These are phyloP conservation scores for Irena cyanogastra DNA, from an alignment of 2,113 vertebrate species.

Conservation along the genomic window DNA sequence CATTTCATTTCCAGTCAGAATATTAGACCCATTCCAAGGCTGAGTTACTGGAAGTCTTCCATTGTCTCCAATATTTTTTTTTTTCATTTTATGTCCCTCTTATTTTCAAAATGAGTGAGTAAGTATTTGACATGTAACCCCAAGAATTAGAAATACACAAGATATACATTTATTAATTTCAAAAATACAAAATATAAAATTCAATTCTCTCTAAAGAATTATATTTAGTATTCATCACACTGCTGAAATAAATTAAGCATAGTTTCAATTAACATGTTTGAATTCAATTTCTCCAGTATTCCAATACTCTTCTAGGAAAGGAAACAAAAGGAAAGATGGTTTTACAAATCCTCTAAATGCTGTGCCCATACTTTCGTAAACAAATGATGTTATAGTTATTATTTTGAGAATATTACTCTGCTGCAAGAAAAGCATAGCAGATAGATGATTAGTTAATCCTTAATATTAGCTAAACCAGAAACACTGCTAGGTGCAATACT, in stretches of 20 bases:
- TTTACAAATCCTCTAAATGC: not conserved
- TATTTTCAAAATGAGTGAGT: not conserved
- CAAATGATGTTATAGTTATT: not conserved
- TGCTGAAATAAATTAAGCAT: not conserved
- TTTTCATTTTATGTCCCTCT: not conserved
- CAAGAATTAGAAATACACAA: not conserved
- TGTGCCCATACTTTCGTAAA: not conserved
- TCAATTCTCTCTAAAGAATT: not conserved
- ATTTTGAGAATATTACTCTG: not conserved
- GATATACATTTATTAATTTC: not conserved
- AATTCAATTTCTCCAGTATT: not conserved
- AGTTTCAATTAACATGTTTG: not conserved
- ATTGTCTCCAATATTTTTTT: not conserved
- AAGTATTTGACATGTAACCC: not conserved
- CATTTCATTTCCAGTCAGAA: constrained; percentile 11
- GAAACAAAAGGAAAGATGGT: not conserved
- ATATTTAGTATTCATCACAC: not conserved
- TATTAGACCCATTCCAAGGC: not conserved
- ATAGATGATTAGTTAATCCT: not conserved
- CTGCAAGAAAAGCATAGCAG: not conserved
- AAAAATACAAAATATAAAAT: not conserved
- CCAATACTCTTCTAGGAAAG: not conserved
- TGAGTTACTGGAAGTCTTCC: not conserved
- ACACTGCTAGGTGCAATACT: not conserved
- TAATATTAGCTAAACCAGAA: not conserved